Conservation (phyloP, 2,113 vertebrate genomes). For the Leuciscus idus region DNA sequence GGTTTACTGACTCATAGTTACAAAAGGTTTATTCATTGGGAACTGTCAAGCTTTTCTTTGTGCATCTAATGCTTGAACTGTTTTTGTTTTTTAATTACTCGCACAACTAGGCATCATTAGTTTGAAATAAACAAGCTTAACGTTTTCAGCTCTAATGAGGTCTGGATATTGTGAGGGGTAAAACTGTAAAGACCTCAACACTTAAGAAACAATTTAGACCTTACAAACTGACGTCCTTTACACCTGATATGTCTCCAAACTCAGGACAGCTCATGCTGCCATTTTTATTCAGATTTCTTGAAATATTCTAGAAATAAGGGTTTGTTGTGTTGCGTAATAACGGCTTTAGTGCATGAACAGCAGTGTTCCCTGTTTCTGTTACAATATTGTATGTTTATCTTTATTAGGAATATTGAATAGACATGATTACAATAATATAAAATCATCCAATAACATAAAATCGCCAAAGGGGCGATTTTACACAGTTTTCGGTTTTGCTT, state of each 20-base stretch:
- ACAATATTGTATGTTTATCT: not conserved
- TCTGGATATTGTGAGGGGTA: not conserved
- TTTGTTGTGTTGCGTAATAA: not conserved
- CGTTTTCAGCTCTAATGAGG: not conserved
- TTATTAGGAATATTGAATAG: not conserved
- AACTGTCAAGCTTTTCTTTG: slow-evolving; percentile 3
- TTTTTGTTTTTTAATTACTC: not conserved
- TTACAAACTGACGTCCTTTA: not conserved
- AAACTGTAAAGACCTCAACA: not conserved
- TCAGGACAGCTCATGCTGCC: not conserved
- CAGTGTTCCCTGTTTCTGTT: not conserved
- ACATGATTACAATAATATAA: not conserved
- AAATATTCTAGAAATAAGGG: not conserved
- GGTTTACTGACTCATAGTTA: not conserved
- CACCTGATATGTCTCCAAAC: not conserved
- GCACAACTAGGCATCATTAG: not conserved
- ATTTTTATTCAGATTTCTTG: not conserved
- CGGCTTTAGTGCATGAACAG: not conserved
- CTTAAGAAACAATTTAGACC: too few relatives aligned
- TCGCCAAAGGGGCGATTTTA: not conserved
- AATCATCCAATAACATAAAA: not conserved
- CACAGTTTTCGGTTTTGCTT: not conserved
- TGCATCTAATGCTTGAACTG: not conserved
- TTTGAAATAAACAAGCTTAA: not conserved
- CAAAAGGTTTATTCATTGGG: not conserved